Base-by-base conservation (phyloP, 2,888 invertebrate species). In the Drosophila mimica region DNA sequence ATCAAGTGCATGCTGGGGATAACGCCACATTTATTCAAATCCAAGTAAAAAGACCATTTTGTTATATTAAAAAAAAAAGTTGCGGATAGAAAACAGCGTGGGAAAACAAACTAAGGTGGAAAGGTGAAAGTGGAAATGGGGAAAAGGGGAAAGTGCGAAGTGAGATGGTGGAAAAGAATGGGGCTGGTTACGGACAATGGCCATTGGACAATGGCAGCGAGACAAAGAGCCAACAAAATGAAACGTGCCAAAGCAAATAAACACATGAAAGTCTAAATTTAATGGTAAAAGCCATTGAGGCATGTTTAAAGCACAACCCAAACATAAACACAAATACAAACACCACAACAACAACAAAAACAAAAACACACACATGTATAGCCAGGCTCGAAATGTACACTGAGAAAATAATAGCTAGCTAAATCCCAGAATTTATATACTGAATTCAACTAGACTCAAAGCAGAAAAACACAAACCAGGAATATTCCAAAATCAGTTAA, bases 211-310 rank as follows among this genome's bases (percentile, higher is more conserved):
- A 66, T 70, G 64, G 49, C 56, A 83, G 71, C 57, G 53, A 83
- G 70, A 86, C 78, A 83, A 83, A 81, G 84, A 76, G 76, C 54
- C n/a, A 71, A 74, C 40, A 70, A 70, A 75, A 71, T 66, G 72
- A 79, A 82, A 88, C 89, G 89, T 82, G 82, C 82, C 74, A 89
- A 88, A 80, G 74, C 78, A 88, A 85, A 89, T 88, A 89, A 88
- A 89, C 89, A 86, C 83, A 87, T 82, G 81, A 76, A 89, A 85
- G 88, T 85, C 88, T 73, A 82, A 86, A 89, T 85, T 86, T 88
- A 82, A 89, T 85, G 83, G 74, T 83, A 76, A 83, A 81, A 83
- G 74, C 85, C 71, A 88, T 89, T 88, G 81, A 77, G 76, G 86
- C 86, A 83, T 89, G 79, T 73, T 73, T 72, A 69, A 81, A 63